Percentiles rank a stretch among this genome's conserved stretches.
phyloP scores from a whole-genome alignment of 2,797 vertebrate species.

The Epinephelus awoara region DNA sequence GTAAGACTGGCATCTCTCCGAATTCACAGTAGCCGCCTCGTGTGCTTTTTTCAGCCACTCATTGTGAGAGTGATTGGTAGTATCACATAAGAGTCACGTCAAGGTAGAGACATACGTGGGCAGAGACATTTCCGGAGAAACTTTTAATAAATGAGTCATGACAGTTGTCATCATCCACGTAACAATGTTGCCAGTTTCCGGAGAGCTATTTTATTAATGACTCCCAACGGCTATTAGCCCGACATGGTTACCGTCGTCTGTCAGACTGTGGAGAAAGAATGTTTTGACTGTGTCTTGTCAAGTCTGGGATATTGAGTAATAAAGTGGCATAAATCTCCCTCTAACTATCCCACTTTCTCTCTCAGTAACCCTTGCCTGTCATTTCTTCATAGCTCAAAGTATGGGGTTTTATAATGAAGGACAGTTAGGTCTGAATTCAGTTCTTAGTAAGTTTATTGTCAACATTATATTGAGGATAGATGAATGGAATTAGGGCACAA shows the following conservation, averaged over 20 bases:
- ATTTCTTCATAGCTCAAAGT: conserved; percentile 20
- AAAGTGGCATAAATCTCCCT: conserved; percentile 20
- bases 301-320: conserved; percentile 32
- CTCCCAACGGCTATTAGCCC: conserved; percentile 7
- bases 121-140: neutral
- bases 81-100: neutral
- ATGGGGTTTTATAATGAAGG: conserved; percentile 4
- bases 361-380: conserved; percentile 14
- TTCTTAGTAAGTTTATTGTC: conserved; percentile 41
- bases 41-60: neutral
- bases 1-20: no score
- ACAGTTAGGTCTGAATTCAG: conserved; percentile 10
- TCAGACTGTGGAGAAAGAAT: conserved; percentile 14
- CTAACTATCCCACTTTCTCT: conserved; percentile 17
- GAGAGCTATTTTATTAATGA: conserved; percentile 8
- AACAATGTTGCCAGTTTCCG: neutral
- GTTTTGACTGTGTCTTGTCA: conserved; percentile 27
- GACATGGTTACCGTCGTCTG: conserved; percentile 19
- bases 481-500: conserved; percentile 23
- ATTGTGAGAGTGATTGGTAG: neutral
- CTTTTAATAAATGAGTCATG: conserved; percentile 35
- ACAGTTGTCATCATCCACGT: neutral
- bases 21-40: neutral
- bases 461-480: conserved; percentile 15
- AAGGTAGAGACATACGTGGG: neutral